phyloP scores from a whole-genome alignment of 2,797 vertebrate species.

The Sardinella longiceps region DNA sequence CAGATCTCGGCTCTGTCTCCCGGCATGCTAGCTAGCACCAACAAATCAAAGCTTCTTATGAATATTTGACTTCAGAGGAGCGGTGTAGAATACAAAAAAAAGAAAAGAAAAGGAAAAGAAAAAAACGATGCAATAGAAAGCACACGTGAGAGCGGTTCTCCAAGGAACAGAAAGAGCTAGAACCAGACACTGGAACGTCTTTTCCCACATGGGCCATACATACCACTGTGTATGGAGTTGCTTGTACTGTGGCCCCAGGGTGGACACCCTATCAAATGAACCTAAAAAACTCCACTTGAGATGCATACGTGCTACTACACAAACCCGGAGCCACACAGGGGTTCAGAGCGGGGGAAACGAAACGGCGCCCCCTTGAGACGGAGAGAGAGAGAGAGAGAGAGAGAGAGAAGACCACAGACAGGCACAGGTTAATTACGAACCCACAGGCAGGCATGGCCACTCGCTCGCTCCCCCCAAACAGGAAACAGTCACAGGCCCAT shows the following conservation, averaged over 20 bases:
- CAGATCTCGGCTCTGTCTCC: neutral
- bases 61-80: neutral
- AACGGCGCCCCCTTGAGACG: constrained; percentile 62
- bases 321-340: constrained; percentile 63
- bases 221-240: neutral
- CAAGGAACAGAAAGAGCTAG: neutral
- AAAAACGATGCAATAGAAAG: neutral
- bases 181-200: neutral
- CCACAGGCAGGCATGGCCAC: neutral
- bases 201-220: neutral
- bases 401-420: constrained; percentile 77
- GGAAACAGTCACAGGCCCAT: constrained; percentile 76
- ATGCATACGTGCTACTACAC: constrained; percentile 60
- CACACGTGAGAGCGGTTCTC: neutral
- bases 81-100: no score
- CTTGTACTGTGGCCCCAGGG: constrained; percentile 63
- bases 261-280: constrained; percentile 62
- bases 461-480: constrained; percentile 54
- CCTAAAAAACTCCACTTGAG: constrained; percentile 64
- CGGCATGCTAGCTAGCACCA: neutral
- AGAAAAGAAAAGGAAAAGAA: no score
- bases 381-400: no score
- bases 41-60: neutral
- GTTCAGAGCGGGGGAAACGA: no score
- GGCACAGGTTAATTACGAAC: constrained; percentile 77